phyloP scores from a whole-genome alignment of 2,113 vertebrate species.

The Boleophthalmus pectinirostris region DNA sequence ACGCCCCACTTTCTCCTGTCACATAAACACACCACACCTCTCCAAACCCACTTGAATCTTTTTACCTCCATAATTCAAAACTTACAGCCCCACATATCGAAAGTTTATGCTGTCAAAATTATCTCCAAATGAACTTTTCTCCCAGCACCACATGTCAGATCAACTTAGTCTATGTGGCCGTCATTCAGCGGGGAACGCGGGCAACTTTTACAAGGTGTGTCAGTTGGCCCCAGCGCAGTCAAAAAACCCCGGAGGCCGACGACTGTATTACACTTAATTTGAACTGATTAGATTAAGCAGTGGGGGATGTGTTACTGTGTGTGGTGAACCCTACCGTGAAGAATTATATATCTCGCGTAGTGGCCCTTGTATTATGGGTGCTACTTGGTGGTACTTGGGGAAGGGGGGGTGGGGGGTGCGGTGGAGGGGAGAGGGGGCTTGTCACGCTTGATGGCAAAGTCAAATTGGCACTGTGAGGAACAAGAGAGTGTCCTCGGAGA shows the following conservation, averaged over 20 bases:
- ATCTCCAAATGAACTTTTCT: slow-evolving; percentile 55
- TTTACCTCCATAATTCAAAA: neutral
- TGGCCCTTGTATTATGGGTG: slow-evolving; percentile 31
- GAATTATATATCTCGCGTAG: slow-evolving; percentile 41
- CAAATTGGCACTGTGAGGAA: slow-evolving; percentile 50
- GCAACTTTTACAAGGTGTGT: slow-evolving; percentile 69
- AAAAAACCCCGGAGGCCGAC: slow-evolving; percentile 55
- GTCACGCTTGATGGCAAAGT: slow-evolving; percentile 47
- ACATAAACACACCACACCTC: neutral
- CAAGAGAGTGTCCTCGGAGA: slow-evolving; percentile 18
- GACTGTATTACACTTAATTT: slow-evolving; percentile 74
- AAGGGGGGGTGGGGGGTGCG: slow-evolving; percentile 34
- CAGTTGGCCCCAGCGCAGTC: slow-evolving; percentile 56
- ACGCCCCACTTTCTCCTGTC: neutral
- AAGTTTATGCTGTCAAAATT: slow-evolving; percentile 21
- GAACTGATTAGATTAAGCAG: slow-evolving; percentile 75
- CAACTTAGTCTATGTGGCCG: slow-evolving; percentile 42
- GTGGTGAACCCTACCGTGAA: slow-evolving; percentile 41
- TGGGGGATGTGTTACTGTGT: slow-evolving; percentile 57
- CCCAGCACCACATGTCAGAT: slow-evolving; percentile 42
- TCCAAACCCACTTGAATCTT: neutral
- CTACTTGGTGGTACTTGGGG: slow-evolving; percentile 45
- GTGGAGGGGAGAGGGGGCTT: no score
- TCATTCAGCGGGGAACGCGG: slow-evolving; percentile 51
- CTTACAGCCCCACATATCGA: neutral